phyloP scores from a whole-genome alignment of 1,140 invertebrate species.

The Drosophila repleta region DNA sequence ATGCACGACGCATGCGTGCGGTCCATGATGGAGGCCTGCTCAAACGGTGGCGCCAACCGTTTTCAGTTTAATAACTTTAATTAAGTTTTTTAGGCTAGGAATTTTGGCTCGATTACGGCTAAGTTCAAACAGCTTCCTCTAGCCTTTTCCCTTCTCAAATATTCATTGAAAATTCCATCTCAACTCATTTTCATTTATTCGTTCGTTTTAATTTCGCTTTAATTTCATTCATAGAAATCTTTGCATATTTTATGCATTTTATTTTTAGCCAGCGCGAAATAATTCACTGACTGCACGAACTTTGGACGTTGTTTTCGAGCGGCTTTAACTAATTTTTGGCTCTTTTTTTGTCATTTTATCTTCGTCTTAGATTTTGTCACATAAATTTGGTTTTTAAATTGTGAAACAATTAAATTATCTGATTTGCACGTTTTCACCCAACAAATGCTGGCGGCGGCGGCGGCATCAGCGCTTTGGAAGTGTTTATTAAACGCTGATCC shows the following conservation, averaged over 20 bases:
- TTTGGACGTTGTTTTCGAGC: constrained; percentile 26
- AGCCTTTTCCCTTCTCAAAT: constrained; percentile 6
- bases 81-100: constrained; percentile 68
- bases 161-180: constrained; percentile 2
- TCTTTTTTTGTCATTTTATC: constrained; percentile 37
- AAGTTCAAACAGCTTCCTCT: constrained; percentile 21
- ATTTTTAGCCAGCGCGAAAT: constrained; percentile 61
- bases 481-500: constrained; percentile 62
- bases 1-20: constrained; percentile 55
- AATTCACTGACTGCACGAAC: constrained; percentile 63
- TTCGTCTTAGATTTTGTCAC: constrained; percentile 46
- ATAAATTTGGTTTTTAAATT: constrained; percentile 69
- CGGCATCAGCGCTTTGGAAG: constrained; percentile 64
- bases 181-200: constrained; percentile 12
- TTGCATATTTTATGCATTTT: constrained; percentile 56
- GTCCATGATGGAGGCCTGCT: constrained; percentile 47
- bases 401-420: constrained; percentile 80
- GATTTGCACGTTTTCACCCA: constrained; percentile 79
- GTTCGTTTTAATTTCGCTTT: not conserved
- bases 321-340: constrained; percentile 69
- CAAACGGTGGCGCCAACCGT: constrained; percentile 74
- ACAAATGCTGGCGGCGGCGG: constrained; percentile 45
- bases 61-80: constrained; percentile 75
- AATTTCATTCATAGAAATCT: constrained; percentile 76
- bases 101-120: not conserved